Conservation (phyloP, 2,888 invertebrate genomes). For the Leucania comma region DNA sequence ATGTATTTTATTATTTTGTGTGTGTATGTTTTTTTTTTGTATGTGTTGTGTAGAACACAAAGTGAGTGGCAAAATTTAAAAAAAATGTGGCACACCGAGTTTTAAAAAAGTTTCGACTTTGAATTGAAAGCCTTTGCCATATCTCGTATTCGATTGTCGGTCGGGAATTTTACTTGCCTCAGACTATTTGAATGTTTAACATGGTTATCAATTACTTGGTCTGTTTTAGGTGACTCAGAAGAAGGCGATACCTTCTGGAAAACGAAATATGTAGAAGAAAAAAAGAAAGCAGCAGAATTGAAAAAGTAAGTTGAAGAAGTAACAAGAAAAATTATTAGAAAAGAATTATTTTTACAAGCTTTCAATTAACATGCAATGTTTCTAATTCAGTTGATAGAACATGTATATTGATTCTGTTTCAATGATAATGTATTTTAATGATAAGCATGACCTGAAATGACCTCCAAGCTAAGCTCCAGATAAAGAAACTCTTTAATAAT, state of each 20-base stretch:
- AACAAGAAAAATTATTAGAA: neutral
- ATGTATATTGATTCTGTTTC: no score
- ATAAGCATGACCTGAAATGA: neutral
- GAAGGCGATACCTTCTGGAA: slow-evolving; percentile 80
- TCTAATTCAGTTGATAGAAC: no score
- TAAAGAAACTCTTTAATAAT: neutral
- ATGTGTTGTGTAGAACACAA: no score
- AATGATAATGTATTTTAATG: neutral
- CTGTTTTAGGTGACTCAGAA: slow-evolving; percentile 75
- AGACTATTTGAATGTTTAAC: neutral
- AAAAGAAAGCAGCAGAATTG: slow-evolving; percentile 75
- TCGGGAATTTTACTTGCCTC: neutral
- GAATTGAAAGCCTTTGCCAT: neutral
- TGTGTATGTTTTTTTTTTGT: neutral
- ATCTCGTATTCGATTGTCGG: neutral
- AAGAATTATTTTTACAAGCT: neutral
- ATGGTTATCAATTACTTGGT: neutral
- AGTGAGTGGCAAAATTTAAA: no score
- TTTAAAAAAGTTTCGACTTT: neutral
- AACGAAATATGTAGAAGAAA: slow-evolving; percentile 82
- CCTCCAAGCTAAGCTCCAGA: neutral
- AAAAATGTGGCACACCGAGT: neutral
- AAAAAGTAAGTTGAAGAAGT: slow-evolving; percentile 81
- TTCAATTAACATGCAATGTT: neutral
- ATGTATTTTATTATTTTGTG: slow-evolving; percentile 62